These are phyloP conservation scores for Drosophila ironensis DNA, from an alignment of 1,140 invertebrate genomes.

Conservation along the genomic window DNA sequence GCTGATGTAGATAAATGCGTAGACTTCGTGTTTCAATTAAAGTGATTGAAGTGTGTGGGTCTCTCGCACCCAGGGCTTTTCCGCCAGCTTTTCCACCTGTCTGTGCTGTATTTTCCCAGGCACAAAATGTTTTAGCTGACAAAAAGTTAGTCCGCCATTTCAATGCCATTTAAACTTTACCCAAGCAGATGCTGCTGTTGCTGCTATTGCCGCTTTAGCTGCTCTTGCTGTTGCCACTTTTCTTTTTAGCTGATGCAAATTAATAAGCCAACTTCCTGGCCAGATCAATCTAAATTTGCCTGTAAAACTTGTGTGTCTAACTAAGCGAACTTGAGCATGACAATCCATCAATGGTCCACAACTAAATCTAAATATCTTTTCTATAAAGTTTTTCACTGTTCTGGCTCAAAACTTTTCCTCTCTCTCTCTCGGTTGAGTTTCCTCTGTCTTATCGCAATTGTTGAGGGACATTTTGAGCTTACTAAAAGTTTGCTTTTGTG, in stretches of 20 bases:
- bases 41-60: slow-evolving; percentile 70
- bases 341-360: slow-evolving; percentile 49
- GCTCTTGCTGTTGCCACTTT: neutral
- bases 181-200: slow-evolving; percentile 39
- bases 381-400: slow-evolving; percentile 21
- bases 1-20: slow-evolving; percentile 80
- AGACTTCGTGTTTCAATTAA: slow-evolving; percentile 80
- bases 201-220: neutral
- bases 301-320: slow-evolving; percentile 44
- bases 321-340: slow-evolving; percentile 41
- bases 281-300: slow-evolving; percentile 75
- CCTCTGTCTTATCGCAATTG: slow-evolving; percentile 27
- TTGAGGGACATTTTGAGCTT: slow-evolving; percentile 9
- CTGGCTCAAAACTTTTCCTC: slow-evolving; percentile 15
- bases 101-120: slow-evolving; percentile 10
- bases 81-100: neutral
- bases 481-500: slow-evolving; percentile 26
- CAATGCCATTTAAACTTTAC: slow-evolving; percentile 60
- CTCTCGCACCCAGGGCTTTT: neutral
- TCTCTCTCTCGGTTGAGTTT: neutral
- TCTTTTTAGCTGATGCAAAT: slow-evolving; percentile 48
- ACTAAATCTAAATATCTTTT: slow-evolving; percentile 31
- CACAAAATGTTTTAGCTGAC: slow-evolving; percentile 68
- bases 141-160: slow-evolving; percentile 50
- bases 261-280: slow-evolving; percentile 65